Evolutionary conservation across 2,888 invertebrate species (phyloP).

Genomic region (Merodon equestris): DNA sequence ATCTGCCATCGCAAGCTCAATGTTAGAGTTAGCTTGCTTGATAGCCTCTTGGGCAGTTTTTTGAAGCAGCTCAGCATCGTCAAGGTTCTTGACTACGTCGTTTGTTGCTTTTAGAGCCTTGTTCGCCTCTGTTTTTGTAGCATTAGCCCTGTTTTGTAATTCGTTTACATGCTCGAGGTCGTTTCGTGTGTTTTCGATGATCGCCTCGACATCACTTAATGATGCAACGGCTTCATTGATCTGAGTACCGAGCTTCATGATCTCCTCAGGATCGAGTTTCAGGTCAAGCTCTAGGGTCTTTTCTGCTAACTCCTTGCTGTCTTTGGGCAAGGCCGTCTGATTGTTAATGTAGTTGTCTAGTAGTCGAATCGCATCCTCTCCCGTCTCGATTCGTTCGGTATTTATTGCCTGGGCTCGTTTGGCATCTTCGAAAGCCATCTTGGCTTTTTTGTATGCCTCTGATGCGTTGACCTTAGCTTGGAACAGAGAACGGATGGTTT

Average conservation of each 20-base stretch:
- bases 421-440: slow-evolving; percentile 85
- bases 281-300: slow-evolving; percentile 88
- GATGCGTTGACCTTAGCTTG: slow-evolving; percentile 88
- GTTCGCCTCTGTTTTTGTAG: slow-evolving; percentile 85
- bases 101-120: slow-evolving; percentile 86
- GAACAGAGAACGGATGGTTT: slow-evolving; percentile 86
- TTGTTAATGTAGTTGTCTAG: slow-evolving; percentile 85
- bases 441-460: slow-evolving; percentile 85
- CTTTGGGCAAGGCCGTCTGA: slow-evolving; percentile 84
- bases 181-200: slow-evolving; percentile 91
- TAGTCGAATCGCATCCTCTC: slow-evolving; percentile 83
- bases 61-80: slow-evolving; percentile 90
- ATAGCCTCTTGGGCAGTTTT: slow-evolving; percentile 90
- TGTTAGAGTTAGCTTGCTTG: slow-evolving; percentile 88
- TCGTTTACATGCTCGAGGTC: slow-evolving; percentile 88
- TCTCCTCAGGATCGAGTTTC: slow-evolving; percentile 91
- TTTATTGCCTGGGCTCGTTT: slow-evolving; percentile 84
- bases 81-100: slow-evolving; percentile 87
- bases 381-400: slow-evolving; percentile 83
- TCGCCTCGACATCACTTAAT: slow-evolving; percentile 94
- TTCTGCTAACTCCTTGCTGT: slow-evolving; percentile 85
- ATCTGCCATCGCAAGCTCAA: slow-evolving; percentile 87
- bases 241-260: slow-evolving; percentile 88
- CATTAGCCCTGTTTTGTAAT: slow-evolving; percentile 86
- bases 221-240: slow-evolving; percentile 93